Evolutionary conservation across 2,113 vertebrate species (phyloP), one percentile per base, ranked within the genome.

Genomic region (Odontesthes bonariensis): DNA sequence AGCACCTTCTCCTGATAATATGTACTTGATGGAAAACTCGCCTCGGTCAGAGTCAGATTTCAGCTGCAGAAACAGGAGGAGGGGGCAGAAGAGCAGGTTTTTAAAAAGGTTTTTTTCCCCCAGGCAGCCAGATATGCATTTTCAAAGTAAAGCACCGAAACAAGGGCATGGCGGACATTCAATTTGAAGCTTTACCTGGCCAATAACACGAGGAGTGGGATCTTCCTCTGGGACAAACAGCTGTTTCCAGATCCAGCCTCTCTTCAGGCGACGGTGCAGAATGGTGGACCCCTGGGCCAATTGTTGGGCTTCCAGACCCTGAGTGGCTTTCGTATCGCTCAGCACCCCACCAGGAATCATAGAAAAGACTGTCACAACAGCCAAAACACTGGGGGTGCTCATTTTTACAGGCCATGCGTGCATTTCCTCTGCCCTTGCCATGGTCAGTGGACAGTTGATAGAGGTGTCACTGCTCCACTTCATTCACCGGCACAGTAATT

Each of bases 161-260:
- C 71, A 88, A 89, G 86, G 91, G 88, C 88, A 58, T 86, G 84
- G 89, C 77, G 66, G 79, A 52, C 76, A 47, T 86, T 91, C 79
- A 80, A 81, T 75, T 32, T 61, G 67, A 68, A 58, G 51, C 13
- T 3, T 52, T 96, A 99, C 98, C 97, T 95, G 95, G 84, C 96
- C 96, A 82, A 98, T 86, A 68, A 91, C 89, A 9, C 93, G 79
- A 52, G 85, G 91, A 52, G 74, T 73, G 1, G 67, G 82, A 51
- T 92, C 87, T 78, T 98, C 97, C 86, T 99, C 97, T 0, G 88
- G 94, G 55, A 91, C 96, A 90, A 95, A 94, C 81, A 97, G 81
- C 53, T 95, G 95, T 19, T 95, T 95, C 96, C 96, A 96, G 64
- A 96, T 84, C 95, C 96, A 97, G 69, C 85, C 87, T 59, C 96